Base-by-base conservation (phyloP, 2,888 invertebrate species). In the Orchestes rusci region DNA sequence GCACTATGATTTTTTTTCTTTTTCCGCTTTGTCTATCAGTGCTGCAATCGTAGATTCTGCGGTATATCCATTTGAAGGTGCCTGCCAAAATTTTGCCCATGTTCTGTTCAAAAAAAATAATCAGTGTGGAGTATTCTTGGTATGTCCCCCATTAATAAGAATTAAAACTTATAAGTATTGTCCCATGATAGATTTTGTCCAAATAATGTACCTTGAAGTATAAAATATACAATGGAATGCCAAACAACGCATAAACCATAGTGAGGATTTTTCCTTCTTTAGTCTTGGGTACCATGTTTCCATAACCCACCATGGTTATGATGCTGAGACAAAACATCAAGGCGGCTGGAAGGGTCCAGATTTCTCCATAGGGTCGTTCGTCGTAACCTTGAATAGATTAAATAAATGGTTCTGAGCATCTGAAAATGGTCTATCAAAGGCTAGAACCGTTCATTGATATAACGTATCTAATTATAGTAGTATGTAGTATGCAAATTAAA, bases 301-400 rank as follows among this genome's bases (percentile, higher is more conserved):
- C 91, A 62, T 90, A 91, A 2, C 91, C 91, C 56, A 91, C 89
- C 91, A 91, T 91, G 3, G 91, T 90, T 60, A 91, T 89, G 4
- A 90, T 83, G 16, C 89, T 89, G 8, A 91, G 67, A 18, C 85
- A 89, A 63, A 85, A 92, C 89, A 91, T 91, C 3, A 91, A 67
- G 0, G 91, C 87, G 0, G 88, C 87, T 0, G 91, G 87, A 58
- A 89, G 89, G 0, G 84, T 82, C 91, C 91, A 92, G 41, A 82
- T 77, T 45, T 88, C 82, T 32, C 74, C 72, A 1, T 78, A 73
- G 2, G 76, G 73, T 16, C 80, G 69, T 1, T 84, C 85, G 59
- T 79, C 83, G 63, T 88, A 90, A 15, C 50, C 50, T 50, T 4
- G 7, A 23, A 23, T 5, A 23, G 10, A 7, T 23, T 23, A 23